Conservation (phyloP, 2,888 invertebrate species). For the Eupithecia vulgata region DNA sequence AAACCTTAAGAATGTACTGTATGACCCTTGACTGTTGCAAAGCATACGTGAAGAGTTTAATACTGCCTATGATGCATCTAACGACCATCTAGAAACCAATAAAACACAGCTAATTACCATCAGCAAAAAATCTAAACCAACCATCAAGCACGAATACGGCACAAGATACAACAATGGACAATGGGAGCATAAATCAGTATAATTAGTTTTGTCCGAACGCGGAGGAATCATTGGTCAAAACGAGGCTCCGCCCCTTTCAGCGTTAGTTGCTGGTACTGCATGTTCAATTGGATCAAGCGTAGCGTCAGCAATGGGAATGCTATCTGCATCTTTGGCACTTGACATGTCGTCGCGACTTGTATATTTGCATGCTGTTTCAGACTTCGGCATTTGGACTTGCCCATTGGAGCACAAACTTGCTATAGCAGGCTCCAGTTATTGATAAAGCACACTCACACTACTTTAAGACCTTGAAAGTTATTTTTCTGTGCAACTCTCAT, state of each 20-base stretch:
- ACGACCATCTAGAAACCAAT: slow-evolving; percentile 30
- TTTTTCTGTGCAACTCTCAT: neutral
- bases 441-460: neutral
- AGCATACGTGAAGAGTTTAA: neutral
- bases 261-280: slow-evolving; percentile 67
- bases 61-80: slow-evolving; percentile 12
- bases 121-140: slow-evolving; percentile 36
- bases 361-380: slow-evolving; percentile 17
- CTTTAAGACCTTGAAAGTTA: neutral
- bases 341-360: slow-evolving; percentile 15
- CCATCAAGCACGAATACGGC: slow-evolving; percentile 61
- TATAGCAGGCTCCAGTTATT: neutral
- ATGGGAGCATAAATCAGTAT: slow-evolving; percentile 97
- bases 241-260: slow-evolving; percentile 83
- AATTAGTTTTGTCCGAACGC: slow-evolving; percentile 90
- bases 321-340: slow-evolving; percentile 29
- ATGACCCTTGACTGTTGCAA: neutral
- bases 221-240: slow-evolving; percentile 87
- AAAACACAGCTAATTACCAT: slow-evolving; percentile 41
- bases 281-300: slow-evolving; percentile 73
- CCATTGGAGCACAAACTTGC: neutral
- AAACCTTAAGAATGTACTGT: neutral
- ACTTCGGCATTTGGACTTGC: slow-evolving; percentile 1
- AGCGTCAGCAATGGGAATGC: slow-evolving; percentile 67
- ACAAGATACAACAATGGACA: slow-evolving; percentile 92